Conservation (phyloP, 2,797 vertebrate species). For the Manis crassicaudata region DNA sequence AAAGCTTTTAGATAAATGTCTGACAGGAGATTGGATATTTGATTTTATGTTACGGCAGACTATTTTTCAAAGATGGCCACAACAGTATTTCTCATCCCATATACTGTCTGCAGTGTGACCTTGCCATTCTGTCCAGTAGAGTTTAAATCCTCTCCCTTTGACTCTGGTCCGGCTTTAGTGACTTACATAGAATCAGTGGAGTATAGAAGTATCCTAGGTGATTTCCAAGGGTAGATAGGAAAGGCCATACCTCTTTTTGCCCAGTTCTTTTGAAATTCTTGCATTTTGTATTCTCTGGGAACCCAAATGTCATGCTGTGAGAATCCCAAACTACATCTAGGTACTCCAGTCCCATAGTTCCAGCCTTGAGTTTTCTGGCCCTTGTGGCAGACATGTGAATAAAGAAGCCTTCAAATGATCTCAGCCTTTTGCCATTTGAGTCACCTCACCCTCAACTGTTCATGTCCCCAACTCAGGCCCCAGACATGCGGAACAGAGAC, state of each 20-base stretch:
- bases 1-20: not conserved
- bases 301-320: not conserved
- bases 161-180: not conserved
- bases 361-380: not conserved
- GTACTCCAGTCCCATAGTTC: not conserved
- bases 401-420: conserved; percentile 25
- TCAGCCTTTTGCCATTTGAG: conserved; percentile 5
- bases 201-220: not conserved
- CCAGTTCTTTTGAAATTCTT: conserved; percentile 42
- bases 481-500: not conserved
- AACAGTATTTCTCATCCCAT: not conserved
- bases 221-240: not conserved
- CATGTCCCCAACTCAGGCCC: not conserved
- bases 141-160: conserved; percentile 9
- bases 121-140: not conserved
- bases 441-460: not conserved
- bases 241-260: not conserved
- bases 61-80: not conserved
- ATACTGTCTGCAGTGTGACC: not conserved
- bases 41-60: not conserved
- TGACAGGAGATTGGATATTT: not conserved
- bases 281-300: not conserved
- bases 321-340: not conserved
- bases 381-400: conserved; percentile 2
- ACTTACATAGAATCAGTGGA: not conserved